Conservation (phyloP, 2,797 vertebrate genomes). For the Clamator glandarius region DNA sequence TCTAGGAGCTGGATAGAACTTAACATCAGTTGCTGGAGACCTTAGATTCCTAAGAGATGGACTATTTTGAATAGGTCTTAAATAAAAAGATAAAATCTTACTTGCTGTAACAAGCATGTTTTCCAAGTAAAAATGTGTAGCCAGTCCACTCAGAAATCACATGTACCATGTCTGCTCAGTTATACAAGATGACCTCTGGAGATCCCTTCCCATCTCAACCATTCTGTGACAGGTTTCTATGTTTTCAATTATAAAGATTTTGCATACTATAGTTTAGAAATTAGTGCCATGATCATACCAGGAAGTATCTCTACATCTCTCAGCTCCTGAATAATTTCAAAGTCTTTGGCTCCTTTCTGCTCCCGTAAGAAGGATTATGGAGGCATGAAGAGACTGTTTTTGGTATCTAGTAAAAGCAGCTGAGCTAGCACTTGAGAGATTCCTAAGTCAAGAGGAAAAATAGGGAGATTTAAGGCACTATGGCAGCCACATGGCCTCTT, state of each 20-base stretch:
- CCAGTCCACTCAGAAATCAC: background rate
- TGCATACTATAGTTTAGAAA: background rate
- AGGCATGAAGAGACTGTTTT: background rate
- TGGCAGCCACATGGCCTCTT: background rate
- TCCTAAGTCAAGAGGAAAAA: background rate
- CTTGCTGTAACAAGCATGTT: background rate
- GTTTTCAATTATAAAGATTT: background rate
- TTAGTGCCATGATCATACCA: background rate
- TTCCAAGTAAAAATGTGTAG: background rate
- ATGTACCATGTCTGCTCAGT: background rate
- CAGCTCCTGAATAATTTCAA: background rate
- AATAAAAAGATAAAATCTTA: background rate
- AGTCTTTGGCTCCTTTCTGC: background rate
- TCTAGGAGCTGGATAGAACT: background rate
- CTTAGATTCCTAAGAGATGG: background rate
- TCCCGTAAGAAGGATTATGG: background rate
- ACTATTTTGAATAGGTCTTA: background rate
- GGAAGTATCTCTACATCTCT: background rate
- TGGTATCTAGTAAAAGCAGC: background rate
- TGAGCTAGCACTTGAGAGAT: background rate
- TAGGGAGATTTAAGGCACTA: background rate
- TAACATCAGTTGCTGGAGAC: background rate
- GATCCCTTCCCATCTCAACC: background rate
- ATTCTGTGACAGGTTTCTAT: background rate
- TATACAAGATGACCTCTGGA: background rate